phyloP scores from a whole-genome alignment of 2,113 vertebrate genomes.

The zebrafish (Danio rerio) region DNA sequence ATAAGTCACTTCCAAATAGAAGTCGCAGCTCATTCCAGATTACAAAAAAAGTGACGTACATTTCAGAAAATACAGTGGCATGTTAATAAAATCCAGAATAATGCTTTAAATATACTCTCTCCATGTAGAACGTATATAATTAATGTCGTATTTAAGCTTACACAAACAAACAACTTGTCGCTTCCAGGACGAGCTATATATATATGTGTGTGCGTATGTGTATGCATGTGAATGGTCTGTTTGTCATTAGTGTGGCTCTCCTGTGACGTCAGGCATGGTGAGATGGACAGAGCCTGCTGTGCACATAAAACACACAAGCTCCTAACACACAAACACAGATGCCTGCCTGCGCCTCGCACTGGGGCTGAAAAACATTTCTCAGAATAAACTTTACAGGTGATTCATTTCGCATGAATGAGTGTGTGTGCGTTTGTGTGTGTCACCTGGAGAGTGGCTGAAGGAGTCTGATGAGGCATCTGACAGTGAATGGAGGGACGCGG shows the following conservation, averaged over 20 bases:
- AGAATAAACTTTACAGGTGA: constrained; percentile 25
- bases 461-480: constrained; percentile 83
- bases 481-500: constrained; percentile 77
- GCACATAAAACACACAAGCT: constrained; percentile 30
- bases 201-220: not conserved
- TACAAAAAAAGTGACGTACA: no score
- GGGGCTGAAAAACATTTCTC: constrained; percentile 37
- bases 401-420: not conserved
- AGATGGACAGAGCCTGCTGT: constrained; percentile 32
- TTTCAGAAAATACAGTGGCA: no score
- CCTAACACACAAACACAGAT: constrained; percentile 22
- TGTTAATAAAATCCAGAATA: no score
- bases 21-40: no score
- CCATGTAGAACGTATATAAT: not conserved
- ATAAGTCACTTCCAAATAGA: no score
- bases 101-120: no score
- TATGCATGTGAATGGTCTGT: constrained; percentile 34
- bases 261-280: constrained; percentile 34
- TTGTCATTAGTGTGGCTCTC: constrained; percentile 46
- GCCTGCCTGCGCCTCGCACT: not conserved
- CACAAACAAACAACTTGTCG: not conserved
- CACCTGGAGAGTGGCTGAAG: constrained; percentile 85
- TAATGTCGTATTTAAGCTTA: not conserved
- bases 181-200: not conserved
- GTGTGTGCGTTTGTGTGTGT: constrained; percentile 17